phyloP scores from a whole-genome alignment of 1,140 invertebrate species.

The Drosophila mauritiana region DNA sequence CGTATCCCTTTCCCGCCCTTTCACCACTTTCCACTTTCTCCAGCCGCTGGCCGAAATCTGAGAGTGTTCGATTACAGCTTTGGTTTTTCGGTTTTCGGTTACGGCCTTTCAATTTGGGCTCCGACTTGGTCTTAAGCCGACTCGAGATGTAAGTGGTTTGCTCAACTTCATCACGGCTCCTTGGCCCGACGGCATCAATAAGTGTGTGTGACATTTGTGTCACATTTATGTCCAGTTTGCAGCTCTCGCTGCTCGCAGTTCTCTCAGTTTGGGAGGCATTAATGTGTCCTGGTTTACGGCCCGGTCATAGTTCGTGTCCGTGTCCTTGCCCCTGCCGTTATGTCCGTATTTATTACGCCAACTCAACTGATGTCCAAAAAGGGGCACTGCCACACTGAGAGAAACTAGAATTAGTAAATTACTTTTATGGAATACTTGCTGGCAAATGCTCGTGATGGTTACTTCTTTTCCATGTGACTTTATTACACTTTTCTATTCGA shows the following conservation, averaged over 20 bases:
- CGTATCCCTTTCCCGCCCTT: not conserved
- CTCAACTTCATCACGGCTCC: slow-evolving; percentile 15
- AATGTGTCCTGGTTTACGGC: slow-evolving; percentile 69
- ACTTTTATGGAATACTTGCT: no score
- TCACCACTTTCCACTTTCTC: not conserved
- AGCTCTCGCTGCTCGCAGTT: no score
- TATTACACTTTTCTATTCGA: not conserved
- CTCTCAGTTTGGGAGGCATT: slow-evolving; percentile 57
- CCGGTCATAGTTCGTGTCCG: slow-evolving; percentile 42
- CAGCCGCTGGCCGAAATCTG: not conserved
- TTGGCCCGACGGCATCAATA: slow-evolving; percentile 59
- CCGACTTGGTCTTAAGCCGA: slow-evolving; percentile 34
- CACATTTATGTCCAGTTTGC: slow-evolving; percentile 67
- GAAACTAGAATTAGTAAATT: not conserved
- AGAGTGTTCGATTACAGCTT: slow-evolving; percentile 49
- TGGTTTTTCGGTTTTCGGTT: slow-evolving; percentile 52
- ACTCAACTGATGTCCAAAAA: slow-evolving; percentile 35
- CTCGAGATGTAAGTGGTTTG: slow-evolving; percentile 59
- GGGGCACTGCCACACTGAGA: slow-evolving; percentile 2
- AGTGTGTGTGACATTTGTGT: slow-evolving; percentile 75
- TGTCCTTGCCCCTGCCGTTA: slow-evolving; percentile 32
- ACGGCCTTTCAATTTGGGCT: slow-evolving; percentile 52
- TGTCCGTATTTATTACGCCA: slow-evolving; percentile 71
- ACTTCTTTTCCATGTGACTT: no score
- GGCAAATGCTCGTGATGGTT: no score